Evolutionary conservation across 1,140 invertebrate species (phyloP).

Genomic region (Diabrotica virgifera): DNA sequence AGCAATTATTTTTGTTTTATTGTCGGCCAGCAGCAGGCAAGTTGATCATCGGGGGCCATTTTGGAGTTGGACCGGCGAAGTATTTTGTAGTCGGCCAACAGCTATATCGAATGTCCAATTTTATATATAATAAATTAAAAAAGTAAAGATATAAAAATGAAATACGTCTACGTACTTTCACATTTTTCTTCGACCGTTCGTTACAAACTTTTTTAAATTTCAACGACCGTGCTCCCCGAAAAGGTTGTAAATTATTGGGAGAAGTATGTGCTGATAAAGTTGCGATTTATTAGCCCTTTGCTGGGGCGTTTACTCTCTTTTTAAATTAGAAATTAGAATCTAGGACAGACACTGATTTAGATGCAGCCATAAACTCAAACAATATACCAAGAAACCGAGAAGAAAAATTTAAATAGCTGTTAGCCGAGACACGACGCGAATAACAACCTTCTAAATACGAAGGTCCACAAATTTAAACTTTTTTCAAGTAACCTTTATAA

Average conservation of each 20-base stretch:
- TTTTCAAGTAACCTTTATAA: no score
- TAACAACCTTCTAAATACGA: no score
- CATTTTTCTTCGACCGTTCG: slow-evolving; percentile 19
- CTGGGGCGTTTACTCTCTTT: background rate
- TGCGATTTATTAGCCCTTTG: background rate
- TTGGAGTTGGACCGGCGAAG: slow-evolving; percentile 10
- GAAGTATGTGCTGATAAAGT: background rate
- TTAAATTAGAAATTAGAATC: background rate
- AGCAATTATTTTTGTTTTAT: slow-evolving; percentile 17
- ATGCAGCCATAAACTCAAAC: no score
- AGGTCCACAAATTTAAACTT: no score
- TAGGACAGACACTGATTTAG: background rate
- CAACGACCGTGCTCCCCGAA: slow-evolving; percentile 6
- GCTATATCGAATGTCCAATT: slow-evolving; percentile 15
- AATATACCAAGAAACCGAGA: no score
- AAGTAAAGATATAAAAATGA: slow-evolving; percentile 25
- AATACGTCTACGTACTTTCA: slow-evolving; percentile 16
- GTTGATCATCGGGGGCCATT: slow-evolving; percentile 12
- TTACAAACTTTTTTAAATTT: slow-evolving; percentile 24
- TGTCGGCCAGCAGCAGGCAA: slow-evolving; percentile 6
- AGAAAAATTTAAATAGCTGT: no score
- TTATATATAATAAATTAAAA: slow-evolving; percentile 23
- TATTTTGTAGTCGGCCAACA: background rate
- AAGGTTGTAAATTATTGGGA: slow-evolving; percentile 3
- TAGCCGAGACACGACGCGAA: no score